phyloP scores from a whole-genome alignment of 2,113 vertebrate genomes.

The Pomatorhinus ruficollis region DNA sequence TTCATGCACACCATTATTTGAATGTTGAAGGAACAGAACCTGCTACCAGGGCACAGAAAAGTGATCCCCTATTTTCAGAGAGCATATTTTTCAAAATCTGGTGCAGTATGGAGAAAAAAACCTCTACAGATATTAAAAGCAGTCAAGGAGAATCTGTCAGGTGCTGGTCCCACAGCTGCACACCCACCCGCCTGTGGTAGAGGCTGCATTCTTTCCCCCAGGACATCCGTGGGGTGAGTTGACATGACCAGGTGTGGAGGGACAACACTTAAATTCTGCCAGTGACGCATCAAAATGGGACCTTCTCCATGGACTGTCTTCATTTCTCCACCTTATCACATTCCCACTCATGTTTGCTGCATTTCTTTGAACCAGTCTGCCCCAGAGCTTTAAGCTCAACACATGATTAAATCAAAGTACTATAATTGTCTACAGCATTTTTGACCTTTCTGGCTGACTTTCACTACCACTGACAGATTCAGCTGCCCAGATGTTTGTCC shows the following conservation, averaged over 20 bases:
- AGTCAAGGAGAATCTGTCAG: not conserved
- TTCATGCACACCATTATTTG: not conserved
- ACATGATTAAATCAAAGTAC: slow-evolving; percentile 22
- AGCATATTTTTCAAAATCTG: not conserved
- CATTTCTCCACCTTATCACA: not conserved
- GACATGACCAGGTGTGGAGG: not conserved
- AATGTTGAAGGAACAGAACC: not conserved
- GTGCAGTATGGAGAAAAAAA: not conserved
- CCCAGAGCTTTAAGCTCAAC: not conserved
- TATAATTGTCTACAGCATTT: slow-evolving; percentile 68
- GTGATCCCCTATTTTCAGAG: not conserved
- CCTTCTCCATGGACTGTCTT: not conserved
- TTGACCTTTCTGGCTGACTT: slow-evolving; percentile 79
- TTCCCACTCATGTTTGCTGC: not conserved
- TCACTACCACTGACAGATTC: slow-evolving; percentile 84
- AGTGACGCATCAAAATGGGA: not conserved
- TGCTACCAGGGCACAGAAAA: not conserved
- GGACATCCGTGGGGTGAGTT: rapidly evolving
- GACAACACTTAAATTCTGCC: not conserved
- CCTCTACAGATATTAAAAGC: not conserved
- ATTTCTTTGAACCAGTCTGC: not conserved
- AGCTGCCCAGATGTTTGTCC: slow-evolving; percentile 82
- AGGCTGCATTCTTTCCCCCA: not conserved
- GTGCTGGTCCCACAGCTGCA: not conserved
- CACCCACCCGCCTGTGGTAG: not conserved